These are phyloP conservation scores for Hypanus sabinus DNA, from an alignment of 2,113 vertebrate genomes.

Conservation along the genomic window DNA sequence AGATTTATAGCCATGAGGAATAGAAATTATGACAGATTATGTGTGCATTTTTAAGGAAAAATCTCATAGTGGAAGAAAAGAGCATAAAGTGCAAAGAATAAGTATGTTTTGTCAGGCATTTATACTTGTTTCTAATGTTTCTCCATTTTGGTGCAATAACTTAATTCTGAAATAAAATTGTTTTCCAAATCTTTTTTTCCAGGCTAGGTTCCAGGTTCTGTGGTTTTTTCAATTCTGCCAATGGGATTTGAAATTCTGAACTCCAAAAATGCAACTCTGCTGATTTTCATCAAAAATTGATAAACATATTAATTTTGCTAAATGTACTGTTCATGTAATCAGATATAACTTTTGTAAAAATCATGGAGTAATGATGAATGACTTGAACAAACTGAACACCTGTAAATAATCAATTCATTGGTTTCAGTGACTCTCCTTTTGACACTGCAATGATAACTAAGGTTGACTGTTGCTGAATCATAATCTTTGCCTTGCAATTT, in stretches of 20 bases:
- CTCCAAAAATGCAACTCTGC: background rate
- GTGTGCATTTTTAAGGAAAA: background rate
- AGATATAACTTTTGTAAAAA: background rate
- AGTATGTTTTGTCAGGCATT: background rate
- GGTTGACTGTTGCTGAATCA: background rate
- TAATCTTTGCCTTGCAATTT: background rate
- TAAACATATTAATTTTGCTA: background rate
- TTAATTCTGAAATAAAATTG: slow-evolving; percentile 22
- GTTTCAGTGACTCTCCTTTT: background rate
- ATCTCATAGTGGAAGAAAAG: background rate
- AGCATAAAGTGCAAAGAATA: background rate
- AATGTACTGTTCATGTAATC: background rate
- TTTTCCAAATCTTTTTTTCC: slow-evolving; percentile 8
- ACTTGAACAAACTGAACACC: background rate
- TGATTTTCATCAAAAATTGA: slow-evolving; percentile 22
- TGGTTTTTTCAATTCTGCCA: background rate
- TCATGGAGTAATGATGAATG: background rate
- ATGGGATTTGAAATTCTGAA: background rate
- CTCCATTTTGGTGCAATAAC: background rate
- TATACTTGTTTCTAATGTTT: slow-evolving; percentile 23
- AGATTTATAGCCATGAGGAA: background rate
- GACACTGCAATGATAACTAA: no score
- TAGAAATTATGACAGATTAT: background rate
- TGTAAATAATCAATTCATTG: background rate
- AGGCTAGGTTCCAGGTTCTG: background rate